Evolutionary conservation across 1,140 invertebrate genomes (phyloP).

Genomic region (Aphidius ervi): DNA sequence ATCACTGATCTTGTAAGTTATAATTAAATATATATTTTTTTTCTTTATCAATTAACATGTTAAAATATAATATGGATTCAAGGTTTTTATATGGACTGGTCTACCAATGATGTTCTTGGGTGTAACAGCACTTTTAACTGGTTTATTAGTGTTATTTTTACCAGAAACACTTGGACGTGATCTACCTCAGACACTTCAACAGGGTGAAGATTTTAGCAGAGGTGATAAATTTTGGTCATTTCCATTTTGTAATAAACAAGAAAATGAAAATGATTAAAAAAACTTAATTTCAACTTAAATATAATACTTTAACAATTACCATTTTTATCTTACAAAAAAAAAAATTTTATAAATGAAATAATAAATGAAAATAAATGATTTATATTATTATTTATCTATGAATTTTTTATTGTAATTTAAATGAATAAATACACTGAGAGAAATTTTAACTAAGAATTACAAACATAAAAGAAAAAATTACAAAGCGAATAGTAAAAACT

Average conservation of each 20-base stretch:
- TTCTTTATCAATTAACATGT: slow-evolving; percentile 2
- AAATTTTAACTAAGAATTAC: too few species aligned
- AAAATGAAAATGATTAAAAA: slow-evolving; percentile 18
- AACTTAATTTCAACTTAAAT: slow-evolving; percentile 4
- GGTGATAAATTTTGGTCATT: slow-evolving; percentile 58
- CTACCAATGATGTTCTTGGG: slow-evolving; percentile 57
- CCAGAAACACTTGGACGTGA: slow-evolving; percentile 68
- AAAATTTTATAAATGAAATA: slow-evolving; percentile 2
- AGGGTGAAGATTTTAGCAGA: slow-evolving; percentile 66
- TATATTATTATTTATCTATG: slow-evolving; percentile 2
- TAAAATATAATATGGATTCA: slow-evolving; percentile 27
- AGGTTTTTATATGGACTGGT: slow-evolving; percentile 57
- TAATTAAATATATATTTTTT: slow-evolving; percentile 19
- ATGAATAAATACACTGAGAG: too few species aligned
- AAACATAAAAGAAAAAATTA: too few species aligned
- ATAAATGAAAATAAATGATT: not conserved
- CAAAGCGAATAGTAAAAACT: too few species aligned
- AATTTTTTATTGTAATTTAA: not conserved
- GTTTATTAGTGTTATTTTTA: slow-evolving; percentile 58
- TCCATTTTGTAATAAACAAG: slow-evolving; percentile 39
- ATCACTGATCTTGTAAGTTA: slow-evolving; percentile 65
- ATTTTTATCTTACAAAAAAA: not conserved
- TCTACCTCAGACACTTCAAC: slow-evolving; percentile 66
- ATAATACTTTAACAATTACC: not conserved
- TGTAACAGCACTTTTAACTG: slow-evolving; percentile 55